phyloP scores from a whole-genome alignment of 2,888 invertebrate species.

The Nomada fucata region DNA sequence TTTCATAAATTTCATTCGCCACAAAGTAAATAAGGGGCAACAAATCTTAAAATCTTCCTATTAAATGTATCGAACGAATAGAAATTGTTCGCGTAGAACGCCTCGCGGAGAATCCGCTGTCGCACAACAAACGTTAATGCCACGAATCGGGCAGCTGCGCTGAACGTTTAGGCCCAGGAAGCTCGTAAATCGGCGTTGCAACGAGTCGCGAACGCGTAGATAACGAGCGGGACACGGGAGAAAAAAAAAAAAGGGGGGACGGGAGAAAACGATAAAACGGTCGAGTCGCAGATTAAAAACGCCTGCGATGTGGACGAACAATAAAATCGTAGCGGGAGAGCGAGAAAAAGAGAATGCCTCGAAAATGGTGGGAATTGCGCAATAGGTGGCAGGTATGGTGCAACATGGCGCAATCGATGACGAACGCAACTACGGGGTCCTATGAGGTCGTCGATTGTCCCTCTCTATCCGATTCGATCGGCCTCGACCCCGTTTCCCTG shows the following conservation, averaged over 20 bases:
- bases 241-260: not conserved
- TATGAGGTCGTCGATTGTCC: slow-evolving; percentile 41
- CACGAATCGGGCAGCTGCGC: not conserved
- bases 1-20: too few species aligned
- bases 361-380: slow-evolving; percentile 51
- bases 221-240: not conserved
- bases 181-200: not conserved
- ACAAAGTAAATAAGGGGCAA: too few species aligned
- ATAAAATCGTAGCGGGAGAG: not conserved
- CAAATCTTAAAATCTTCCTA: too few species aligned
- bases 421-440: slow-evolving; percentile 51
- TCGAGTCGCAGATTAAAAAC: slow-evolving; percentile 9
- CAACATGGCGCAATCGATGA: slow-evolving; percentile 61
- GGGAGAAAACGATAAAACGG: not conserved
- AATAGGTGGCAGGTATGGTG: slow-evolving; percentile 53
- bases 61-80: too few species aligned
- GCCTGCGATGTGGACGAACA: not conserved
- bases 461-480: not conserved
- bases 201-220: not conserved
- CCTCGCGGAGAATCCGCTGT: too few species aligned
- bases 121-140: too few species aligned
- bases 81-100: too few species aligned
- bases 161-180: not conserved
- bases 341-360: not conserved
- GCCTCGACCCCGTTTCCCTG: slow-evolving; percentile 48